A percentile compares a stretch with the other conserved stretches of the same genome.
Evolutionary conservation across 2,888 invertebrate species (phyloP).

Genomic region (Brenthis daphne): DNA sequence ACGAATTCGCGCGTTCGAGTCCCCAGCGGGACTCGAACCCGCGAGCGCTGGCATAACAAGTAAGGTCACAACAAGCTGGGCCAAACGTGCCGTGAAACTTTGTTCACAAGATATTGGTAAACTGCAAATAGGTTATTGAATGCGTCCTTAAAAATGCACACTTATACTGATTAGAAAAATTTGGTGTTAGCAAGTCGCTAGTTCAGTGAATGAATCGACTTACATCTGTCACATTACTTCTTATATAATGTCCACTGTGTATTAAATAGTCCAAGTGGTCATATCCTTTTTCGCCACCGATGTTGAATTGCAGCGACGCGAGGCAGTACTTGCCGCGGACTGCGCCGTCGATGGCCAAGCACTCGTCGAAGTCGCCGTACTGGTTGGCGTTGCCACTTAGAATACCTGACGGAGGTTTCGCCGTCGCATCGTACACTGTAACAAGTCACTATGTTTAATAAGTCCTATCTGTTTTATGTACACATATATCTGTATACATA

Average conservation of each 20-base stretch:
- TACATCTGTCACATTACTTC: constrained; percentile 80
- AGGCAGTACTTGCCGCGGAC: constrained; percentile 86
- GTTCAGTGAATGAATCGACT: constrained; percentile 48
- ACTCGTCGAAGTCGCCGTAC: constrained; percentile 87
- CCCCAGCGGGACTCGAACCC: too few relatives aligned
- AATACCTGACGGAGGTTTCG: constrained; percentile 86
- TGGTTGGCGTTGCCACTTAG: constrained; percentile 87
- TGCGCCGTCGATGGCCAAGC: constrained; percentile 78
- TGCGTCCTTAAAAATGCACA: too few relatives aligned
- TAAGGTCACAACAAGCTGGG: too few relatives aligned
- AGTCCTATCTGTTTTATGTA: too few relatives aligned
- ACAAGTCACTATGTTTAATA: constrained; percentile 44
- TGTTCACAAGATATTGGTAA: too few relatives aligned
- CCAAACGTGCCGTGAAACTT: too few relatives aligned
- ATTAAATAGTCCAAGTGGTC: constrained; percentile 67
- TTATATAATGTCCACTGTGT: constrained; percentile 79
- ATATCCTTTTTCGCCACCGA: constrained; percentile 55
- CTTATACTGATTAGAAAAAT: too few relatives aligned
- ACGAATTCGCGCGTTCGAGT: too few relatives aligned
- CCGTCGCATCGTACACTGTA: constrained; percentile 88
- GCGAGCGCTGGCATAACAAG: too few relatives aligned
- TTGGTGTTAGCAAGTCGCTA: too few relatives aligned
- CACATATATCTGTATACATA: too few relatives aligned
- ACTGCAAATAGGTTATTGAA: too few relatives aligned
- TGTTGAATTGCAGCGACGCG: constrained; percentile 77